Base-by-base conservation (phyloP, 2,888 invertebrate genomes). In the Drosophila emarginata region DNA sequence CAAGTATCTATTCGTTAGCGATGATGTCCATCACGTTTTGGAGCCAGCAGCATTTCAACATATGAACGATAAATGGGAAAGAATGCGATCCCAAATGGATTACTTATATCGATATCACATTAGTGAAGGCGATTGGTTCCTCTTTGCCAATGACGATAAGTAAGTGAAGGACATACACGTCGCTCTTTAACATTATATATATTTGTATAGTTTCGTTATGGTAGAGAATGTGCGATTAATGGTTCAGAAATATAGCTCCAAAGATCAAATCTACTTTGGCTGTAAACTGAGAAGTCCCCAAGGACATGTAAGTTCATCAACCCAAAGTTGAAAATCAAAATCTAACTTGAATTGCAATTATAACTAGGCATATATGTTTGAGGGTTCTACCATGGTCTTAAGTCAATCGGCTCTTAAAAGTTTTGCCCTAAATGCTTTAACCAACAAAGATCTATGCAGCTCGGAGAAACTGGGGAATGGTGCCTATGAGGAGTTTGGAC, bases 61-160 rank as follows among this genome's bases (percentile, higher is more conserved):
- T 0, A 92, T 98, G 9, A 94, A 97, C 85, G 78, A 75, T 28
- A 74, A 73, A 23, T 99, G 99, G 99, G 96, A 95, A 1, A 98
- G 98, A 92, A 98, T 98, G 5, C 97, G 97, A 91, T 96, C 95
- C 77, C 97, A 98, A 0, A 97, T 98, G 90, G 94, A 95, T 82
- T 97, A 97, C 89, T 94, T 97, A 15, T 96, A 97, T 90, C 94
- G 96, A 77, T 93, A 98, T 89, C 95, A 98, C 90, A 92, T 94
- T 52, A 93, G 97, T 76, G 94, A 97, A 59, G 96, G 96, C 1
- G 98, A 98, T 92, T 99, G 98, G 98, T 98, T 99, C 91, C 93
- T 99, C 89, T 98, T 98, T 91, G 98, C 98, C 21, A 98, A 98
- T 88, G 99, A 99, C 92, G 98, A 99, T 90, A 98, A 98, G 99